Percentiles rank a stretch among this genome's conserved stretches.
phyloP scores from a whole-genome alignment of 2,888 invertebrate genomes.

The Loripinus fragilis region DNA sequence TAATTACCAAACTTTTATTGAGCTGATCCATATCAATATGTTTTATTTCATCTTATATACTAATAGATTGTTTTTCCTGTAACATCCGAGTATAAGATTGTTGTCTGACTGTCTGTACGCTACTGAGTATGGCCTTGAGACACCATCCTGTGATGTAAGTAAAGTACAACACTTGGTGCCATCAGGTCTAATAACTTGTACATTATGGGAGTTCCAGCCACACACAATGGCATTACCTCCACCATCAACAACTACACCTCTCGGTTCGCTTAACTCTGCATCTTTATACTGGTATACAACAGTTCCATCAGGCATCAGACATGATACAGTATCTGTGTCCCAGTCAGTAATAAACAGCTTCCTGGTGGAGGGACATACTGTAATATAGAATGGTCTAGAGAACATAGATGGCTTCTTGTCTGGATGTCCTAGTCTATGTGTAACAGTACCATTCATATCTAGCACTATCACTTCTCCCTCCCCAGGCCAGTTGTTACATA shows the following conservation, averaged over 20 bases:
- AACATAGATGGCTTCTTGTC: neutral
- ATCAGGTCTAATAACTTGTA: neutral
- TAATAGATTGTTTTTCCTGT: neutral
- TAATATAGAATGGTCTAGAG: neutral
- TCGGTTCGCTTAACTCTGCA: neutral
- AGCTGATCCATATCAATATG: too few relatives aligned
- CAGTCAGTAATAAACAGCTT: neutral
- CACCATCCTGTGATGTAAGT: neutral
- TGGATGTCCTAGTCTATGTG: neutral
- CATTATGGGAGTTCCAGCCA: neutral
- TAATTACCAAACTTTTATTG: too few relatives aligned
- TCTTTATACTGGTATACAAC: neutral
- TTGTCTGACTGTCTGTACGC: constrained; percentile 2
- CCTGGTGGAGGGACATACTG: neutral
- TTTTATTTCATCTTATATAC: neutral
- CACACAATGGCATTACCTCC: neutral
- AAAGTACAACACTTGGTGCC: neutral
- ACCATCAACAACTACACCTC: neutral
- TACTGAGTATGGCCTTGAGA: neutral
- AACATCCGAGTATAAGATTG: neutral
- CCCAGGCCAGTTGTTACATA: too few relatives aligned
- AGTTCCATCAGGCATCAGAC: neutral
- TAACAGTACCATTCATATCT: neutral
- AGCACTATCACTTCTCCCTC: neutral
- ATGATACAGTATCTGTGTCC: neutral